phyloP scores from a whole-genome alignment of 2,113 vertebrate genomes.

The Myrmecobius fasciatus region DNA sequence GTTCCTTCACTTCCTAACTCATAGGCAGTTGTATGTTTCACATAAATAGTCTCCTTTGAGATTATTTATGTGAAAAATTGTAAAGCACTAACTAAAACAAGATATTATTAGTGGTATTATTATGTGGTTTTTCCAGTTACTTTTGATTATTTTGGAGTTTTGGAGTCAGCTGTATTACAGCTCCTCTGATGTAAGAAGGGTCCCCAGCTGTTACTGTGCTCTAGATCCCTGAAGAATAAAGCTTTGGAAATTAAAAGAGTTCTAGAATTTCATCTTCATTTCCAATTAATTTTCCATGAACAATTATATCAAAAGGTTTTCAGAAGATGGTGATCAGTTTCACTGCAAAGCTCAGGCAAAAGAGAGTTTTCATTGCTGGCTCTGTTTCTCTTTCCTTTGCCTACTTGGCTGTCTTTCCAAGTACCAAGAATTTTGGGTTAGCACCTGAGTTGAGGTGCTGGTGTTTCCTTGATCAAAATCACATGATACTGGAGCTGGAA shows the following conservation, averaged over 20 bases:
- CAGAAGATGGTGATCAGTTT: neutral
- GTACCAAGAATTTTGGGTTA: neutral
- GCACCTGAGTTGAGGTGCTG: neutral
- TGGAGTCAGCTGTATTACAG: neutral
- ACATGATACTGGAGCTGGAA: neutral
- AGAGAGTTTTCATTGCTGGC: neutral
- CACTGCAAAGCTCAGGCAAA: neutral
- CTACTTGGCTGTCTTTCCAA: neutral
- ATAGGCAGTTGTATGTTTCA: neutral
- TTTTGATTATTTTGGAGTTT: neutral
- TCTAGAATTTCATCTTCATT: constrained; percentile 53
- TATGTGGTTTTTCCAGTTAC: neutral
- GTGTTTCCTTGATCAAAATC: neutral
- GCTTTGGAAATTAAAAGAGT: constrained; percentile 71
- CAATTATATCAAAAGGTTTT: neutral
- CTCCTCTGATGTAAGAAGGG: neutral
- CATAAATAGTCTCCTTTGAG: neutral
- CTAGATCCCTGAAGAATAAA: constrained; percentile 65
- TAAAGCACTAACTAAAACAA: neutral
- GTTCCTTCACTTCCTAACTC: neutral
- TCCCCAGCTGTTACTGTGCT: constrained; percentile 55
- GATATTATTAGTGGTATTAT: neutral
- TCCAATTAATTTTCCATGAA: constrained; percentile 71
- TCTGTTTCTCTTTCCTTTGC: neutral
- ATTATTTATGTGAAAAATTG: neutral